Evolutionary conservation across 2,888 invertebrate species (phyloP), one percentile per base, ranked within the genome.

Genomic region (Hydroisotoma schaefferi): DNA sequence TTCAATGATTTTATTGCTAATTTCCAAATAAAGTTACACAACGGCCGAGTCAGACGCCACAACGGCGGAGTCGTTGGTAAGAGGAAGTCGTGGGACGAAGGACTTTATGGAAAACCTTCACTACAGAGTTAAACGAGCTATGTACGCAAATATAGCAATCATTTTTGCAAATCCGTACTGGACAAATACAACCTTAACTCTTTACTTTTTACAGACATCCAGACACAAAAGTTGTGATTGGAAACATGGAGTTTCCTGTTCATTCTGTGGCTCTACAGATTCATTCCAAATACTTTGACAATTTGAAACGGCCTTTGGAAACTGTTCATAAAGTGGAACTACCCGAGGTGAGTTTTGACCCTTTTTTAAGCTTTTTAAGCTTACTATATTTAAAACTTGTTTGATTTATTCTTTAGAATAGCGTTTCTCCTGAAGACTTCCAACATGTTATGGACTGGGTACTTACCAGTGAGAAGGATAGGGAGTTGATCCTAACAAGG

Each of bases 391-490:
- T 23, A n/a, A 33, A 18, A 43, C 8, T 15, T 46, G 43, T 27
- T 44, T 4, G 46, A 25, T 53, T 10, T 22, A 2, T n/a, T 27
- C 20, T 10, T 22, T 38, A 57, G 55, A 25, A 38, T 22, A 55
- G 52, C 22, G 58, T 65, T 2, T 28, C 59, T 10, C 22, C 65
- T 15, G 43, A 54, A 18, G 63, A 61, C 6, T 71, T 71, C 37
- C 66, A 63, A 15, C 43, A 46, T n/a, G 18, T 71, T 15, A 67
- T 71, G 67, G 63, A 71, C 29, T 71, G 71, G 71, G 65, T 71
- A 23, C 22, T 69, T 1, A 51, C 64, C 12, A 55, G 57, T 3
- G 57, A 65, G 23, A 43, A 57, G 5, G 54, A 40, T 1, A 55
- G 68, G 20, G 25, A 29, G 18, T 25, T 20, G 12, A 55, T 68